Base-by-base conservation (phyloP, 2,797 vertebrate genomes). In the Taeniopygia guttata region DNA sequence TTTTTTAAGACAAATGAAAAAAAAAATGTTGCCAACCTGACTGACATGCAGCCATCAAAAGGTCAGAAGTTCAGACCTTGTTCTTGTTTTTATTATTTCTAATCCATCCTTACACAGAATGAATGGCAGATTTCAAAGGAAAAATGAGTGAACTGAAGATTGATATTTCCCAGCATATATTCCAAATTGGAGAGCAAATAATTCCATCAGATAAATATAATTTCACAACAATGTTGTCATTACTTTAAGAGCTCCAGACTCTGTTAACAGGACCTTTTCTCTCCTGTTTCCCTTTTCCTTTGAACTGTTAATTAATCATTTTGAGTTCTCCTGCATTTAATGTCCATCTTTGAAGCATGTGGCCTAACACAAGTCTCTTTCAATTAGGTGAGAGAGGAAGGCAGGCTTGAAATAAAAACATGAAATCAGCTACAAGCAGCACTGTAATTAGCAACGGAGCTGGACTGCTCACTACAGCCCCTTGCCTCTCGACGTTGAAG, bases 51-150 rank as follows among this genome's bases (percentile, higher is more conserved):
- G 75, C 34, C 49, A 45, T 87, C 51, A 29, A 78, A 84, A 95
- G 90, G 90, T 95, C 89, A 92, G 77, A 95, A 95, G 80, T 95
- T 95, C 69, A 91, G 38, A 48, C 67, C 30, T 82, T 42, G 32
- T 15, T 77, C 59, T n/a, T 60, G 67, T 62, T 82, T 94, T 92
- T 73, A 46, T 83, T 85, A 27, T 82, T 96, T 95, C 59, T 64
- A 70, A 73, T 94, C 51, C 52, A 79, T 36, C 20, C 12, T 11
- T 81, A 8, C 59, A 64, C 23, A 56, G 40, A 81, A 89, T 64
- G 64, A 87, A 94, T 40, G 68, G 8, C 29, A 90, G 38, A 27
- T 94, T 89, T 96, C 49, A 70, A 89, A 87, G 13, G 4, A 11
- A 91, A 96, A 89, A 77, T 38, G 19, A 73, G 62, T 85, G 48